Percentiles rank a stretch among this genome's conserved stretches.
These are phyloP conservation scores for Oithona nana DNA, from an alignment of 2,888 invertebrate species.

Conservation along the genomic window DNA sequence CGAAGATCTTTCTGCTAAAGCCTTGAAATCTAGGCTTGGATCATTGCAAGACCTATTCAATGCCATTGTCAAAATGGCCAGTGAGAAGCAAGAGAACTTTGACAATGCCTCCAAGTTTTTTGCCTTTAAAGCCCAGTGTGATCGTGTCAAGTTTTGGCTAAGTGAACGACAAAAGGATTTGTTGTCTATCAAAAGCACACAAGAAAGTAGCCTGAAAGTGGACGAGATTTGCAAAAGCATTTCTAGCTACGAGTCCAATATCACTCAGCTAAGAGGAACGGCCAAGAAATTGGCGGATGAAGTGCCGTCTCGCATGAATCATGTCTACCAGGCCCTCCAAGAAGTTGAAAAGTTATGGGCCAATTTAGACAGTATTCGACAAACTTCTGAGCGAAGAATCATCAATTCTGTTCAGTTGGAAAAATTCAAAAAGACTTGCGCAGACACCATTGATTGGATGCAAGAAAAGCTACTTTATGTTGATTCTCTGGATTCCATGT, in stretches of 20 bases:
- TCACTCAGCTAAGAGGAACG: neutral
- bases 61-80: neutral
- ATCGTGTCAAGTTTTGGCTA: constrained; percentile 94
- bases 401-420: neutral
- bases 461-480: constrained; percentile 1
- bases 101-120: constrained; percentile 81
- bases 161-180: constrained; percentile 80
- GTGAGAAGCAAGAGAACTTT: constrained; percentile 47
- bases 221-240: neutral
- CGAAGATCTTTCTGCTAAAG: neutral
- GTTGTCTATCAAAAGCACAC: neutral
- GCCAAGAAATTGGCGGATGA: neutral
- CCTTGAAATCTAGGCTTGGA: neutral
- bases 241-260: neutral
- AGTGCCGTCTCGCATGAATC: neutral
- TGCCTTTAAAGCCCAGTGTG: constrained; percentile 87
- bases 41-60: neutral
- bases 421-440: neutral
- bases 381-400: neutral
- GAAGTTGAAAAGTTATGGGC: neutral
- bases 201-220: neutral
- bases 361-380: neutral
- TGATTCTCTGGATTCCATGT: neutral
- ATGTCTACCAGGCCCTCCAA: neutral
- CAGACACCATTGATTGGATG: constrained; percentile 5